Evolutionary conservation across 2,797 vertebrate genomes (phyloP), one percentile per base, ranked within the genome.

Genomic region (Nothura maculosa): DNA sequence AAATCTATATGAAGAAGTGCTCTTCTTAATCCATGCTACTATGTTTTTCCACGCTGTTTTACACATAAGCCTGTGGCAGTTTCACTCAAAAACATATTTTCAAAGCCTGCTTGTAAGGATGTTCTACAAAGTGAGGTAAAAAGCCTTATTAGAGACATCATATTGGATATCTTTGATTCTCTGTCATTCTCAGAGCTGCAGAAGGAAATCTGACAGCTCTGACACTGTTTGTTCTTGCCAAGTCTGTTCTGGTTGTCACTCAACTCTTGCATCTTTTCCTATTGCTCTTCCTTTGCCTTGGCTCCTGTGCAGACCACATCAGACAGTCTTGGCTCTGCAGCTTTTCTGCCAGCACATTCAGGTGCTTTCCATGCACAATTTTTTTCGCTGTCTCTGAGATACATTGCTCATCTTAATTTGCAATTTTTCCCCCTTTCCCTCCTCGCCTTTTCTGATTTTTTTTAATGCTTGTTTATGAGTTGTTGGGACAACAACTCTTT

Each of bases 211-310:
- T 78, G 43, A 48, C 63, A 89, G 48, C 32, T 61, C 69, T 87
- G 66, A 74, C 4, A 4, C 38, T 57, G 7, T 48, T 66, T 75
- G 6, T 54, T 82, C 90, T 67, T 93, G 54, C 57, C 81, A 77
- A 64, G 58, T 7, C 54, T 1, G 0, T 1, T 6, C n/a, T 61
- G n/a, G 30, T 52, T 81, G 68, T 27, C 1, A 0, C 64, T 89
- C 61, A 61, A 25, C 68, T 82, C 30, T 19, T 0, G 43, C 72
- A 78, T 64, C 57, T 74, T 25, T 64, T 80, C 43, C 45, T 62
- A n/a, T 30, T 17, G 0, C 11, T 75, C 54, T 70, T 38, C 47
- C 43, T 86, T 90, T 88, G 30, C 58, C 63, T 61, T 62, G 61
- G 18, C 30, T 94, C 40, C 74, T 27, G 1, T 16, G 64, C 52